Base-by-base conservation (phyloP, 2,888 invertebrate genomes). In the Rotaria magnacalcarata region DNA sequence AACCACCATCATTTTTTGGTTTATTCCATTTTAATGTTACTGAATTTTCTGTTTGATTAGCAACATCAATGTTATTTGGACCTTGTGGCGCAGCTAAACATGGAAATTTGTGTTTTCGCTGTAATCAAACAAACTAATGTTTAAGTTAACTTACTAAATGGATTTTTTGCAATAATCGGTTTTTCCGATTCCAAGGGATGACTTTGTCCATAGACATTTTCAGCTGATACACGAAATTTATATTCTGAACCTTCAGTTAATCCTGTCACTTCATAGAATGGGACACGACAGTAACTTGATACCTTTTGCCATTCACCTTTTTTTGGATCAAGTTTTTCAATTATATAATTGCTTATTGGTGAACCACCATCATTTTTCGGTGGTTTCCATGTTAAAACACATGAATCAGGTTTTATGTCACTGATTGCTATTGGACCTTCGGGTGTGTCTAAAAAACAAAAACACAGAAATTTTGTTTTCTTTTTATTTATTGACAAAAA, bases 191-290 rank as follows among this genome's bases (percentile, higher is more conserved):
- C 94, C 84, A 98, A 92, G 11, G 98, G 96, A 56, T 96, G 96
- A 41, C 97, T 96, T 19, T 96, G 93, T 24, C 99, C 99, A 89
- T 97, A 96, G 89, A 97, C 97, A 92, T 99, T 99, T 92, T 99
- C 99, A 41, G 99, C 98, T 85, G 96, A 94, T 1, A 99, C 94
- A 86, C 99, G 94, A 94, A 99, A 99, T 90, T 94, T 94, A 92
- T 99, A 99, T 89, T 95, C 89, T 95, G 91, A 90, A 54, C 91
- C 91, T 86, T 91, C 91, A 7, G 96, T 96, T 87, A 98, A 92
- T n/a, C 96, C 96, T 93, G 96, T 95, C 3, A 96, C 96, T 90
- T 97, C 96, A 91, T 96, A 97, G 89, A 95, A 95, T 86, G 95
- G 95, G 90, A 94, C 95, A 87, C 97, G 94, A 0, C 95, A 96